These are phyloP conservation scores for Archips crataeganus DNA, from an alignment of 2,888 invertebrate species.

Conservation along the genomic window DNA sequence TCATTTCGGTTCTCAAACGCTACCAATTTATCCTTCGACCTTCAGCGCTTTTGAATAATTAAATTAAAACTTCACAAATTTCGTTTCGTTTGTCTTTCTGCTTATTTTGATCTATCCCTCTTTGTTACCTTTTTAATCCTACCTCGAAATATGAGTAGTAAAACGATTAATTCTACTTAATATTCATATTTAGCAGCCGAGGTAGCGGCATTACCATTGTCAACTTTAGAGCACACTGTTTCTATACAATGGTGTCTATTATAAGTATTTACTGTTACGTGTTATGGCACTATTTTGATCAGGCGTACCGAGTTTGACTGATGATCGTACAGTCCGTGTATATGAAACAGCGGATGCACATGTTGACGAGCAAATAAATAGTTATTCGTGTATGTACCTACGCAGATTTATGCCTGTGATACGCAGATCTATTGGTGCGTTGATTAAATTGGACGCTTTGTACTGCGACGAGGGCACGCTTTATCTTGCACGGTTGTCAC, in stretches of 20 bases:
- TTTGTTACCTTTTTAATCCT: too few species aligned
- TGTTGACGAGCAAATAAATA: conserved; percentile 21
- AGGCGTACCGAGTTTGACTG: conserved; percentile 10
- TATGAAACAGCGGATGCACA: conserved; percentile 5
- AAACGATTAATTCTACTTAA: too few species aligned
- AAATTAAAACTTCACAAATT: too few species aligned
- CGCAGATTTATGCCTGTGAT: conserved; percentile 17
- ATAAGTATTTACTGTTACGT: background rate
- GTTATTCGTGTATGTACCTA: conserved; percentile 19
- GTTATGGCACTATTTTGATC: background rate
- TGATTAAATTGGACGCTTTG: conserved; percentile 54
- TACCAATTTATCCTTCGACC: too few species aligned
- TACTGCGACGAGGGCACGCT: conserved; percentile 48
- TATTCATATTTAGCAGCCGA: too few species aligned
- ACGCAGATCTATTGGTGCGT: conserved; percentile 43
- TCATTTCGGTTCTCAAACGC: too few species aligned
- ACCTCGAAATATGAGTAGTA: too few species aligned
- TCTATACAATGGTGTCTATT: background rate
- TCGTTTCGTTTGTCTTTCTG: too few species aligned
- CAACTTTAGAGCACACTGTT: background rate
- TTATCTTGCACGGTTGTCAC: conserved; percentile 58
- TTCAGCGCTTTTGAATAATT: too few species aligned
- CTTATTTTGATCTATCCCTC: too few species aligned
- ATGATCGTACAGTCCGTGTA: conserved; percentile 12
- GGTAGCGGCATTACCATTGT: too few species aligned